These are phyloP conservation scores for Phataginus tricuspis DNA, from an alignment of 2,797 vertebrate species.

Conservation along the genomic window DNA sequence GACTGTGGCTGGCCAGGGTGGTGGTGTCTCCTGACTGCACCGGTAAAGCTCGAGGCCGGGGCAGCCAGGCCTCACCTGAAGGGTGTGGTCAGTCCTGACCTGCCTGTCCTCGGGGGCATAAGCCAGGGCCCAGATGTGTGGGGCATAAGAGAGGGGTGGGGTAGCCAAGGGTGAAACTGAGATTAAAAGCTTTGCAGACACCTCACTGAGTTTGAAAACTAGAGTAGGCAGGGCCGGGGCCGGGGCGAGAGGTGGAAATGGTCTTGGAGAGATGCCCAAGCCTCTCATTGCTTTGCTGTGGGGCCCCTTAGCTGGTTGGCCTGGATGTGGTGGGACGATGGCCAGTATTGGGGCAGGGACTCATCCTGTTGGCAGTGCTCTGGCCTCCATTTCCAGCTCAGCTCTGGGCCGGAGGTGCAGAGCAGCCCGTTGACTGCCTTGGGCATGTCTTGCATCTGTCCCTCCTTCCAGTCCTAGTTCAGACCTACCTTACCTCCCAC, in stretches of 20 bases:
- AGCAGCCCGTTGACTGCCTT: not conserved
- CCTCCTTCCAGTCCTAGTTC: not conserved
- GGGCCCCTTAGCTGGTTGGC: not conserved
- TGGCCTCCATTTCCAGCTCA: not conserved
- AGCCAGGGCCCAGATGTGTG: not conserved
- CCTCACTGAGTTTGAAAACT: not conserved
- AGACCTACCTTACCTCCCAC: not conserved
- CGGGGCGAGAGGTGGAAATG: not conserved
- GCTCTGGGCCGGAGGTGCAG: not conserved
- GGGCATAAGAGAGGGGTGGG: not conserved
- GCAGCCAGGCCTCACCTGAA: not conserved
- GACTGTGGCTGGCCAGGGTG: not conserved
- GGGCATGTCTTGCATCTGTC: no score
- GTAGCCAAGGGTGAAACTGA: not conserved
- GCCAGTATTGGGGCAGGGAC: not conserved
- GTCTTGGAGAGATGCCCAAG: not conserved
- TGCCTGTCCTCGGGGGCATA: not conserved
- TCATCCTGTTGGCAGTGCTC: not conserved
- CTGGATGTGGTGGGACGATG: not conserved
- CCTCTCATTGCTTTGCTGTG: fast-evolving
- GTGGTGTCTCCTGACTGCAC: not conserved
- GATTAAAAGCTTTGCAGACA: not conserved
- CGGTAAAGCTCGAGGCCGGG: not conserved
- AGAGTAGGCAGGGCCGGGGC: fast-evolving
- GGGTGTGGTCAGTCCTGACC: not conserved